Evolutionary conservation across 2,888 invertebrate genomes (phyloP).

Genomic region (Saturnia pavonia): DNA sequence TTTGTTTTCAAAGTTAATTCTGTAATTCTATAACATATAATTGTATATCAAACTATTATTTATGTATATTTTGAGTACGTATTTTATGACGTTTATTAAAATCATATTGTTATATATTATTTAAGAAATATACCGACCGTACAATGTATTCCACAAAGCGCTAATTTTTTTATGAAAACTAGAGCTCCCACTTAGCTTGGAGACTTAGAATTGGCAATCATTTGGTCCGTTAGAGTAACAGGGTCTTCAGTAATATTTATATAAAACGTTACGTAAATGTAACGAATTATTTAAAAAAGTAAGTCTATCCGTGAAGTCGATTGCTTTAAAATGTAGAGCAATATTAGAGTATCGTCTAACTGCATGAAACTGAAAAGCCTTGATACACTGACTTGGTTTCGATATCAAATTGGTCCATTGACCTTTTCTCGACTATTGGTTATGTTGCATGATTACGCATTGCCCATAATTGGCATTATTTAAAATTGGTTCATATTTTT

Average conservation of each 20-base stretch:
- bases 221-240: background rate
- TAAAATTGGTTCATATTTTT: background rate
- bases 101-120: too few relatives aligned
- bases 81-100: background rate
- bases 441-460: slow-evolving; percentile 55
- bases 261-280: slow-evolving; percentile 3
- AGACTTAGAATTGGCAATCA: background rate
- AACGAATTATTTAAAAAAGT: slow-evolving; percentile 9
- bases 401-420: slow-evolving; percentile 73
- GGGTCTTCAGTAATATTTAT: background rate
- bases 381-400: slow-evolving; percentile 79
- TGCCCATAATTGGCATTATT: slow-evolving; percentile 5
- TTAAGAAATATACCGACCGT: too few relatives aligned
- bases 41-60: too few relatives aligned
- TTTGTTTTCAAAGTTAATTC: background rate
- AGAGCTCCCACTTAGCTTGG: too few relatives aligned
- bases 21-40: background rate
- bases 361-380: slow-evolving; percentile 71
- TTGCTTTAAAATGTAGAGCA: slow-evolving; percentile 38
- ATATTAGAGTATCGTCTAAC: slow-evolving; percentile 41
- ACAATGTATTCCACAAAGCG: too few relatives aligned
- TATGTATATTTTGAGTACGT: too few relatives aligned
- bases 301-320: slow-evolving; percentile 46
- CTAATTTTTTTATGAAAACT: too few relatives aligned
- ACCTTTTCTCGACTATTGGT: slow-evolving; percentile 65